Base-by-base conservation (phyloP, 2,797 vertebrate genomes). In the Petrocephalus sullivani region DNA sequence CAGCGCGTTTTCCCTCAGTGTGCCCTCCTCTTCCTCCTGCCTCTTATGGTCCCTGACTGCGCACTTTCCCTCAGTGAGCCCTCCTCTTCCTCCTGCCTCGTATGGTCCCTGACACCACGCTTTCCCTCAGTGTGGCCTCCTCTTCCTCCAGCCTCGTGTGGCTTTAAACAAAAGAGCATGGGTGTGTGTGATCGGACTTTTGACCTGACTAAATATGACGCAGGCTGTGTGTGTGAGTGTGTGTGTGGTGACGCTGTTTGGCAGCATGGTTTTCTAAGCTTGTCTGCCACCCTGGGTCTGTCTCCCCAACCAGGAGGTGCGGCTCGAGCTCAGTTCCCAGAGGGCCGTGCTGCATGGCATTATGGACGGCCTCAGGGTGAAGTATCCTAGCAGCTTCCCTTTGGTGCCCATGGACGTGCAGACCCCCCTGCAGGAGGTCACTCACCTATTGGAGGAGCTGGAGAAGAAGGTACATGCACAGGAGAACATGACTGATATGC, bases 391-490 rank as follows among this genome's bases (percentile, higher is more conserved):
- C 85, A 93, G 93, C 88, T 96, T 96, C 60, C 90, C 91, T 4
- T 92, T 95, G 88, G 93, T 97, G 33, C 97, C 98, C 3, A 89
- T 92, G 54, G 97, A 98, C 88, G 93, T 98, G 0, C 92, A 92
- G 87, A 91, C 90, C 1, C 93, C 92, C 82, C 46, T 96, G 86
- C 94, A 96, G 61, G 95, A 96, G 3, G 96, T 96, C 91, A 95
- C 95, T 58, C 89, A 91, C 82, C 93, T 92, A 0, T 78, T 98
- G 19, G 94, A 95, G 89, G 95, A 95, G 90, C 87, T 95, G 2
- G 96, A 98, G 87, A 95, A 96, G 85, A 96, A 96, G 97, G 98
- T 99, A 96, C 94, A 37, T 2, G 14, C 10, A 10, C 0, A 8
- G 41, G 28, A 82, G 12, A 41, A 23, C 12, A 1, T 37, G 61